Conservation (phyloP, 2,888 invertebrate species). For the Sminthurides aquaticus region DNA sequence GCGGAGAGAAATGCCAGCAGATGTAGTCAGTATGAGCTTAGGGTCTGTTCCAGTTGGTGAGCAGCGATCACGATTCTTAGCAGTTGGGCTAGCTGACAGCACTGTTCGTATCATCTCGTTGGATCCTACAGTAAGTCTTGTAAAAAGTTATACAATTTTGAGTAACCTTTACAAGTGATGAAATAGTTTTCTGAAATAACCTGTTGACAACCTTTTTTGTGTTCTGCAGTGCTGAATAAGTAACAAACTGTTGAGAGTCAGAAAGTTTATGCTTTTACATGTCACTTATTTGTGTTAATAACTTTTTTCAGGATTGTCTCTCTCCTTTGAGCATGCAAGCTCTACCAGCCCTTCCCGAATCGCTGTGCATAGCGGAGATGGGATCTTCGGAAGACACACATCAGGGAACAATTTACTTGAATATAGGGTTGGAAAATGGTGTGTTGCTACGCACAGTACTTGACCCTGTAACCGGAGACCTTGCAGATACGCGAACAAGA, state of each 20-base stretch:
- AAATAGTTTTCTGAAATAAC: conserved; percentile 9
- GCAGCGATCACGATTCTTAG: conserved; percentile 88
- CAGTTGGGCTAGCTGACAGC: conserved; percentile 90
- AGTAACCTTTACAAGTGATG: conserved; percentile 16
- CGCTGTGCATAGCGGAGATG: conserved; percentile 93
- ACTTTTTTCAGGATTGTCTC: conserved; percentile 76
- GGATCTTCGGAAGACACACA: conserved; percentile 56
- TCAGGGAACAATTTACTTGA: conserved; percentile 74
- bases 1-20: conserved; percentile 89
- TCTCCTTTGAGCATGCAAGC: conserved; percentile 94
- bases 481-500: conserved; percentile 93
- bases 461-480: conserved; percentile 90
- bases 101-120: conserved; percentile 95
- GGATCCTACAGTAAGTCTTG: conserved; percentile 69
- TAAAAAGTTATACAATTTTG: conserved; percentile 7
- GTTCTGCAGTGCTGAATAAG: conserved; percentile 26
- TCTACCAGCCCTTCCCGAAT: conserved; percentile 90
- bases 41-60: conserved; percentile 93
- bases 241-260: too few relatives aligned
- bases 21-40: conserved; percentile 97
- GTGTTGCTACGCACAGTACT: conserved; percentile 85
- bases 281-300: too few relatives aligned
- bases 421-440: conserved; percentile 96
- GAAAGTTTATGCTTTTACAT: too few relatives aligned
- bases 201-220: conserved; percentile 23